Conservation (phyloP, 2,113 vertebrate species). For the Geococcyx californianus region DNA sequence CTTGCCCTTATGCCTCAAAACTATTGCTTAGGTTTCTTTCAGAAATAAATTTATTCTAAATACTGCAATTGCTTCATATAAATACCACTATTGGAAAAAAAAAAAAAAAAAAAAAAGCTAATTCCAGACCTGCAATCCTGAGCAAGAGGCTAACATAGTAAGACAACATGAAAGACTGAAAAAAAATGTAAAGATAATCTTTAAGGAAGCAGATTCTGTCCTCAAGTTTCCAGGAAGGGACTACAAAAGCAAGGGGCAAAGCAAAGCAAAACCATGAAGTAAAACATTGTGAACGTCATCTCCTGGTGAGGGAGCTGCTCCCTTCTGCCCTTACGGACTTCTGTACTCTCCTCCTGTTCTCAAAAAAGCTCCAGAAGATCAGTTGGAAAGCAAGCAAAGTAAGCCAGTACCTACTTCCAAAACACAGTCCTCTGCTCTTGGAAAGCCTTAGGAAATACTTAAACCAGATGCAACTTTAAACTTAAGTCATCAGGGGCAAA, state of each 20-base stretch:
- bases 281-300: background rate
- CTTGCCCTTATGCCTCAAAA: background rate
- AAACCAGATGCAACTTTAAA: background rate
- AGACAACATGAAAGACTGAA: background rate
- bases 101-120: no score
- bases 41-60: background rate
- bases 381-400: background rate
- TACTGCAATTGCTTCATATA: background rate
- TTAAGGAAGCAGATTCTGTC: background rate
- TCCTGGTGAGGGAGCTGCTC: background rate
- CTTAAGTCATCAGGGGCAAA: background rate
- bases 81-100: background rate
- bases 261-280: background rate
- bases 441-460: background rate
- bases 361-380: background rate
- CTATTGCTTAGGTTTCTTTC: background rate
- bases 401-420: background rate
- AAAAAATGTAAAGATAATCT: background rate
- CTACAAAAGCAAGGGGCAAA: background rate
- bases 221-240: background rate
- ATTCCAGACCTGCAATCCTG: background rate
- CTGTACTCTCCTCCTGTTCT: background rate
- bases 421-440: background rate
- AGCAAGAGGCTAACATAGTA: background rate
- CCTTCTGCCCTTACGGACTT: background rate